A percentile compares a stretch with the other conserved stretches of the same genome.
phyloP scores from a whole-genome alignment of 2,888 invertebrate genomes.

The Acanthosoma haemorrhoidale region DNA sequence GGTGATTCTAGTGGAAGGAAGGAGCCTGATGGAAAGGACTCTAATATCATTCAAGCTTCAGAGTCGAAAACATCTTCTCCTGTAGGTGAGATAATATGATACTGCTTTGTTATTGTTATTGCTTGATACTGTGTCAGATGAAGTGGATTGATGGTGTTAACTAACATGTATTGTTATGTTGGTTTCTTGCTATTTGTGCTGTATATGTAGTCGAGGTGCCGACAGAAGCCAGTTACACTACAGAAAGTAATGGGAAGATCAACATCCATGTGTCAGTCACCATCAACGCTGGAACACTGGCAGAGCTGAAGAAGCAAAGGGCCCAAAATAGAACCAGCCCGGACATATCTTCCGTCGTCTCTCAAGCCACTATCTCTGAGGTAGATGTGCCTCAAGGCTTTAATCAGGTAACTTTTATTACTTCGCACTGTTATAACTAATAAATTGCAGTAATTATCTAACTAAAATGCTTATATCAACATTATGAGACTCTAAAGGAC shows the following conservation, averaged over 20 bases:
- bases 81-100: slow-evolving; percentile 37
- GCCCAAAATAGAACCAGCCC: slow-evolving; percentile 64
- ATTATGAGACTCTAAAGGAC: no score
- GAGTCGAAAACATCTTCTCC: slow-evolving; percentile 44
- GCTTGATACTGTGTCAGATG: neutral
- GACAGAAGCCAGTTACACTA: slow-evolving; percentile 46
- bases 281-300: slow-evolving; percentile 76
- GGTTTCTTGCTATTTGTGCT: slow-evolving; percentile 6
- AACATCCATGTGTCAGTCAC: slow-evolving; percentile 78
- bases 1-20: slow-evolving; percentile 51
- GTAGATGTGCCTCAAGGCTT: slow-evolving; percentile 25
- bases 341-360: slow-evolving; percentile 36
- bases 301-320: slow-evolving; percentile 89
- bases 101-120: no score
- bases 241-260: slow-evolving; percentile 75
- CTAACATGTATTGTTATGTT: neutral
- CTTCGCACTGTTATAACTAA: no score
- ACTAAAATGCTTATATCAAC: no score
- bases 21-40: slow-evolving; percentile 78
- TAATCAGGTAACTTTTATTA: slow-evolving; percentile 18
- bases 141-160: neutral
- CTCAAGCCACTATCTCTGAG: slow-evolving; percentile 33
- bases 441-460: no score
- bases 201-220: slow-evolving; percentile 41
- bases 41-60: slow-evolving; percentile 61